These are phyloP conservation scores for Polyodon spathula DNA, from an alignment of 2,113 vertebrate species.

Conservation along the genomic window DNA sequence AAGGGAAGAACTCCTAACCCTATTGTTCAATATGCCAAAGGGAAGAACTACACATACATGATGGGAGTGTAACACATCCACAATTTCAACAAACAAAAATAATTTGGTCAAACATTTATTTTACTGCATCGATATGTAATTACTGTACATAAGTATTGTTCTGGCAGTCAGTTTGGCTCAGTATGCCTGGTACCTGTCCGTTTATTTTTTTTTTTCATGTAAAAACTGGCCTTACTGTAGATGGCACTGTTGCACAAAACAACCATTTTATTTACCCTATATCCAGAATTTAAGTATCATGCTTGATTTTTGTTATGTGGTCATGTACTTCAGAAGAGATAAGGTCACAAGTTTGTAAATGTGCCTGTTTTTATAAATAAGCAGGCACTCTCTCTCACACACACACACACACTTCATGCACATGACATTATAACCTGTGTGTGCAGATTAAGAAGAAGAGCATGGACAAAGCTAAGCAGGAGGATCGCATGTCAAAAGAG, in stretches of 20 bases:
- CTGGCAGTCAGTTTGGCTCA: too few relatives aligned
- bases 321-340: constrained; percentile 33
- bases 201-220: too few relatives aligned
- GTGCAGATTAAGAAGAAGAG: constrained; percentile 92
- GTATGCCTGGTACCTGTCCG: too few relatives aligned
- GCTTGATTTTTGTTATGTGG: not conserved
- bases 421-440: constrained; percentile 12
- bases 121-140: too few relatives aligned
- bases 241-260: constrained; percentile 1
- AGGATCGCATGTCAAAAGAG: constrained; percentile 80
- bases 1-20: too few relatives aligned
- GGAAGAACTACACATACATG: too few relatives aligned
- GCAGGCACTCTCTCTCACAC: constrained; percentile 4
- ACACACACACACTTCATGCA: constrained; percentile 13
- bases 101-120: too few relatives aligned
- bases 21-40: too few relatives aligned
- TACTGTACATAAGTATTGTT: too few relatives aligned
- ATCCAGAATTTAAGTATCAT: not conserved
- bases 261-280: not conserved
- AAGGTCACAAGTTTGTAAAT: constrained; percentile 22
- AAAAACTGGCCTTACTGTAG: not conserved
- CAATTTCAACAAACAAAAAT: too few relatives aligned
- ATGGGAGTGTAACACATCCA: too few relatives aligned
- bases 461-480: constrained; percentile 81
- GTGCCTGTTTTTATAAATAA: not conserved